Evolutionary conservation across 1,140 invertebrate genomes (phyloP).

Genomic region (Scaptomyza pallida): DNA sequence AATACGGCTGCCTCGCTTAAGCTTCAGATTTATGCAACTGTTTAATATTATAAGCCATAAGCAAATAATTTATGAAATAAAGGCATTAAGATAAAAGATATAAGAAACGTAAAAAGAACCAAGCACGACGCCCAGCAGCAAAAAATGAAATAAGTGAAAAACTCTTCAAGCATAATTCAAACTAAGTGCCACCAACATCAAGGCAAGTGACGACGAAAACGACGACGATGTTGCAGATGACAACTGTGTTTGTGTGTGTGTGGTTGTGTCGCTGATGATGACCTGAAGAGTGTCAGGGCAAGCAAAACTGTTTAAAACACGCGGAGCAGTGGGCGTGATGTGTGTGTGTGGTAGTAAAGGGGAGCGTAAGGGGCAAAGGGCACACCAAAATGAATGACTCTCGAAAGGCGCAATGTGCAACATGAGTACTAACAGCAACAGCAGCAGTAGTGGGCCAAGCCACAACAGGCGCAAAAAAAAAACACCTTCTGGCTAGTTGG

Average conservation of each 20-base stretch:
- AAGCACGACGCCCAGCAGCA: slow-evolving; percentile 11
- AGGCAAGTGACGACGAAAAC: slow-evolving; percentile 68
- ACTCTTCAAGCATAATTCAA: slow-evolving; percentile 63
- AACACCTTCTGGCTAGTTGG: slow-evolving; percentile 51
- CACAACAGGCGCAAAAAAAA: slow-evolving; percentile 24
- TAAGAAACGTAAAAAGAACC: slow-evolving; percentile 19
- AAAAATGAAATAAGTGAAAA: slow-evolving; percentile 37
- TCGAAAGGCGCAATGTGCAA: slow-evolving; percentile 77
- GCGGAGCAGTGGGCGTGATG: too few relatives aligned
- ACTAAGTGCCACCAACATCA: slow-evolving; percentile 71
- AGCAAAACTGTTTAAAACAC: neutral
- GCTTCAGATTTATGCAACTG: slow-evolving; percentile 68
- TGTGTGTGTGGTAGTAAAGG: neutral
- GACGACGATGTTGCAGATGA: slow-evolving; percentile 15
- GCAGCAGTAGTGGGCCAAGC: slow-evolving; percentile 21
- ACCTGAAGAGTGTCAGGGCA: slow-evolving; percentile 54
- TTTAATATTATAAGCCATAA: slow-evolving; percentile 47
- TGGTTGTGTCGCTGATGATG: slow-evolving; percentile 14
- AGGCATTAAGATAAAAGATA: slow-evolving; percentile 47
- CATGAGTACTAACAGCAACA: slow-evolving; percentile 44
- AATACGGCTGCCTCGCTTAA: slow-evolving; percentile 52
- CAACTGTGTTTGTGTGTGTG: neutral
- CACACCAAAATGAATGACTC: slow-evolving; percentile 64
- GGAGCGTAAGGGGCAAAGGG: too few relatives aligned
- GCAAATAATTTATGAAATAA: slow-evolving; percentile 64